Evolutionary conservation across 2,888 invertebrate species (phyloP).

Genomic region (Azorinus chamasolen): DNA sequence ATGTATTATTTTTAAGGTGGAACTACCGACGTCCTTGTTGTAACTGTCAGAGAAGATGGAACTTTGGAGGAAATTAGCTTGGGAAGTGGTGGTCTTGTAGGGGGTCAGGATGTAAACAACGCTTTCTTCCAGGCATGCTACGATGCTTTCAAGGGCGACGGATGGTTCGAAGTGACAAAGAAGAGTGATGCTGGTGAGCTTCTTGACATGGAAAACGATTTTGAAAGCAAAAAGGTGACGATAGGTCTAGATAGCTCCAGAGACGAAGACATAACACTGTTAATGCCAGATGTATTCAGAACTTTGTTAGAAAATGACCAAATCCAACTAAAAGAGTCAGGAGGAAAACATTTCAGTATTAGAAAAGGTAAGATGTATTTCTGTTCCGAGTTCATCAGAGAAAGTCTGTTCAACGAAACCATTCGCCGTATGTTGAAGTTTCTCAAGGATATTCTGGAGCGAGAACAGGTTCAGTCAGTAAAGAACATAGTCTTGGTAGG

Average conservation of each 20-base stretch:
- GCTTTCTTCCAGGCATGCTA: slow-evolving; percentile 34
- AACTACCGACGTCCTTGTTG: slow-evolving; percentile 39
- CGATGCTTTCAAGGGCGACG: slow-evolving; percentile 29
- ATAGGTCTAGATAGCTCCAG: slow-evolving; percentile 14
- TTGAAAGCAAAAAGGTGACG: slow-evolving; percentile 44
- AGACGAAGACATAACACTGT: slow-evolving; percentile 20
- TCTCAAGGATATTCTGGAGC: background rate
- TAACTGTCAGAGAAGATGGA: slow-evolving; percentile 26
- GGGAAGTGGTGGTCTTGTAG: slow-evolving; percentile 17
- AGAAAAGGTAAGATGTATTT: slow-evolving; percentile 19
- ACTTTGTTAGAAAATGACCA: background rate
- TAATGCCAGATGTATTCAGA: slow-evolving; percentile 9
- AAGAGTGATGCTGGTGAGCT: slow-evolving; percentile 18
- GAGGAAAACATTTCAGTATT: background rate
- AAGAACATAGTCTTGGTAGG: slow-evolving; percentile 30
- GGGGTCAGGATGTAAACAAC: slow-evolving; percentile 42
- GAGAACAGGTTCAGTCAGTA: background rate
- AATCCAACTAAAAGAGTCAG: slow-evolving; percentile 8
- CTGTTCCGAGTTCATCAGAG: slow-evolving; percentile 11
- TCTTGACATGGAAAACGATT: slow-evolving; percentile 41
- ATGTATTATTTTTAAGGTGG: slow-evolving; percentile 36
- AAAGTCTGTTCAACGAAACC: slow-evolving; percentile 31
- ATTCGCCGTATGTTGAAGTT: background rate
- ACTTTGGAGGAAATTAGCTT: slow-evolving; percentile 22
- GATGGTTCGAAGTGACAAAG: slow-evolving; percentile 16